Evolutionary conservation across 2,113 vertebrate species (phyloP).

Genomic region (Pontoporia blainvillei): DNA sequence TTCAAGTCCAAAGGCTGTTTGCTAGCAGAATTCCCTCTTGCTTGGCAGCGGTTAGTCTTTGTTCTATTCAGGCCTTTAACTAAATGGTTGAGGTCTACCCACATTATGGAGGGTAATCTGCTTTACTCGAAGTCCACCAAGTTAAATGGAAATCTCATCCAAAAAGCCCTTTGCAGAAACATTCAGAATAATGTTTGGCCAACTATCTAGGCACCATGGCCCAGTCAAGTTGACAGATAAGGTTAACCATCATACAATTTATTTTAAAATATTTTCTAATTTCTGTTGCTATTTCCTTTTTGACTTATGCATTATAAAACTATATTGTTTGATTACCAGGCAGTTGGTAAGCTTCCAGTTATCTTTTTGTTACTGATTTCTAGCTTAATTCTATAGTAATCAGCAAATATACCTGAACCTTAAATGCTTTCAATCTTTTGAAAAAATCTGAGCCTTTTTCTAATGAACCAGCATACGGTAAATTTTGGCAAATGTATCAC

Average conservation of each 20-base stretch:
- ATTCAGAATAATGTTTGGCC: not conserved
- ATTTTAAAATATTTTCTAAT: not conserved
- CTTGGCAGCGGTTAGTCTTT: not conserved
- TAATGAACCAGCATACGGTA: not conserved
- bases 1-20: not conserved
- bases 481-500: not conserved
- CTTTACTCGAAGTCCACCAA: not conserved
- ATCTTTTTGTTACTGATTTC: not conserved
- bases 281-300: not conserved
- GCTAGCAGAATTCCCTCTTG: not conserved
- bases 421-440: not conserved
- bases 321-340: not conserved
- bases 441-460: not conserved
- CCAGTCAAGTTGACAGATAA: not conserved
- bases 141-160: not conserved
- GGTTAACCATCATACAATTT: not conserved
- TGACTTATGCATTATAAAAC: not conserved
- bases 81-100: not conserved
- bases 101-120: not conserved
- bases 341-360: not conserved
- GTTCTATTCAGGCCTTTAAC: not conserved
- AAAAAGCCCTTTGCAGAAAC: not conserved
- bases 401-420: not conserved
- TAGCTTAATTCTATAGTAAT: not conserved
- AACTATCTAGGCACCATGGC: not conserved